phyloP scores from a whole-genome alignment of 2,888 invertebrate species.

The Rotaria macrura region DNA sequence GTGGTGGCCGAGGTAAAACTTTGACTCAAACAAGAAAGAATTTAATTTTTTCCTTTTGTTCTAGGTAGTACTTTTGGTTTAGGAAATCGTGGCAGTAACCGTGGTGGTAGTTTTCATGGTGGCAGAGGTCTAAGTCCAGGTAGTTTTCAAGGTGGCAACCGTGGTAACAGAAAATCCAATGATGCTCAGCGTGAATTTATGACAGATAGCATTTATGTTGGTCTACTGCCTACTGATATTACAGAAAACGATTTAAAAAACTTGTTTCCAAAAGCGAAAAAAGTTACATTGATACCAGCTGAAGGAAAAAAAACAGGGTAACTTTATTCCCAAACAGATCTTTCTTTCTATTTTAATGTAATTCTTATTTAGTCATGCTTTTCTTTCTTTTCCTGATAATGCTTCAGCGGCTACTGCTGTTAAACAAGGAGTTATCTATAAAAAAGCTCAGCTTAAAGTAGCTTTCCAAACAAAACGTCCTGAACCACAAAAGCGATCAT shows the following conservation, averaged over 20 bases:
- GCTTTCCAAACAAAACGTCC: not conserved
- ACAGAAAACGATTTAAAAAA: slow-evolving; percentile 10
- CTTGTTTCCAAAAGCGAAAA: not conserved
- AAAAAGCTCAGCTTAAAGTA: not conserved
- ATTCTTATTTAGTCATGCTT: not conserved
- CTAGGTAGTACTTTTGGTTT: not conserved
- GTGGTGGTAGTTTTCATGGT: not conserved
- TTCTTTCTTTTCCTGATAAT: not conserved
- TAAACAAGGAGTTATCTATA: not conserved
- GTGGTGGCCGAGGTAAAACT: not conserved
- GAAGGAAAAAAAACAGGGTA: not conserved
- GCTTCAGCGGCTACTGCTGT: not conserved
- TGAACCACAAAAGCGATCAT: not conserved
- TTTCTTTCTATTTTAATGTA: not conserved
- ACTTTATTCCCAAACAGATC: not conserved
- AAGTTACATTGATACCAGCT: not conserved
- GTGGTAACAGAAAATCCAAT: not conserved
- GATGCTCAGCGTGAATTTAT: not conserved
- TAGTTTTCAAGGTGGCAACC: not conserved
- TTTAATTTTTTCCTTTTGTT: not conserved
- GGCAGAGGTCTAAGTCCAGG: not conserved
- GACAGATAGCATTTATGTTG: not conserved
- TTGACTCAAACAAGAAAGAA: not conserved
- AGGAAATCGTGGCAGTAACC: not conserved
- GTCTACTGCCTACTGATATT: not conserved